Base-by-base conservation (phyloP, 2,797 vertebrate genomes). In the Lutjanus argentimaculatus region DNA sequence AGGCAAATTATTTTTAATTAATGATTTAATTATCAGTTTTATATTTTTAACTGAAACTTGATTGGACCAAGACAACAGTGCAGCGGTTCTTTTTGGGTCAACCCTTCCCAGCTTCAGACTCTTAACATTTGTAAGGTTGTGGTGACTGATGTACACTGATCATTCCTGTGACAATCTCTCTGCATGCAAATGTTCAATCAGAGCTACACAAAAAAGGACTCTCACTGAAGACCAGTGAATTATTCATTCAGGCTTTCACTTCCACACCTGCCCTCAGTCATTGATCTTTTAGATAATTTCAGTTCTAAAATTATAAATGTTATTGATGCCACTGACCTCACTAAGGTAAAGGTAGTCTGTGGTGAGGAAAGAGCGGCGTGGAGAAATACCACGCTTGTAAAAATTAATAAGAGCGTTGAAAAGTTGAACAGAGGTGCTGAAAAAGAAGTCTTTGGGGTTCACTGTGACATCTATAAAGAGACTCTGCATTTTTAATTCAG, bases 111-210 rank as follows among this genome's bases (percentile, higher is more conserved):
- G 8, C 22, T 12, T 6, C n/a, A 53, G 52, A 21, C 52, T 21
- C 19, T 52, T 52, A 19, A 17, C 14, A 19, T 53, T 21, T 55
- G 5, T 55, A 58, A 58, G 15, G 8, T 30, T 30, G 22, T 58
- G 25, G 15, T 36, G 56, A 30, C 3, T 17, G 25, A 58, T 56
- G 55, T 25, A 21, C 10, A 12, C 52, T 53, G 52, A 53, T 53
- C 19, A 6, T 30, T 21, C 52, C 53, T 14, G 13, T 56, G 7
- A 42, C 1, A 8, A 21, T 51, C n/a, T 52, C 36, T 17, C 42
- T 64, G 61, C 40, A 46, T 15, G 53, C 72, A 74, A 53, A 73
- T 45, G 19, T 53, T 63, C n/a, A 43, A 13, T 53, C 17, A 55
- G 14, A 22, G 10, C 22, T n/a, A 45, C 48, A 30, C 40, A 73